A percentile compares a stretch with the other conserved stretches of the same genome.
phyloP scores from a whole-genome alignment of 2,113 vertebrate species.

The Pagrus major region DNA sequence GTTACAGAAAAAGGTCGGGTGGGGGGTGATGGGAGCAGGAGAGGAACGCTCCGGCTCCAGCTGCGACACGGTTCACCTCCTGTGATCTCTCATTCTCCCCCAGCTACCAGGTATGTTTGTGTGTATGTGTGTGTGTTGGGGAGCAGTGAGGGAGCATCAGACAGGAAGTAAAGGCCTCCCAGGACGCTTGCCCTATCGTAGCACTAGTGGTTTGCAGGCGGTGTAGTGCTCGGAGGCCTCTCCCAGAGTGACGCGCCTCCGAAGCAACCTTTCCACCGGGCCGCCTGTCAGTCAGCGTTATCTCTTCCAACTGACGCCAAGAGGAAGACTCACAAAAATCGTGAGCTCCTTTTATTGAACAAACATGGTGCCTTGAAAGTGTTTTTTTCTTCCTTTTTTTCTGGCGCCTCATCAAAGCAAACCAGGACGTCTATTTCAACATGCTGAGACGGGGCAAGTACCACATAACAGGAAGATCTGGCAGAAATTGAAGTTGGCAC shows the following conservation, averaged over 20 bases:
- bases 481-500: neutral
- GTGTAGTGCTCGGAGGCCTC: constrained; percentile 52
- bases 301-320: constrained; percentile 23
- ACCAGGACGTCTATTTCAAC: neutral
- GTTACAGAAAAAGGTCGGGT: constrained; percentile 51
- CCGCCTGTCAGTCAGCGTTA: constrained; percentile 68
- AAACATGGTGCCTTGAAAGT: neutral
- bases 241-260: constrained; percentile 60
- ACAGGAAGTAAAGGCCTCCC: constrained; percentile 53
- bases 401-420: neutral
- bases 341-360: neutral
- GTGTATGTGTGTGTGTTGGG: constrained; percentile 7
- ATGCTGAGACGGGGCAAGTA: neutral
- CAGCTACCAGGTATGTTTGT: constrained; percentile 25
- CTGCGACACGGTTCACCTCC: constrained; percentile 64
- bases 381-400: neutral
- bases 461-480: neutral
- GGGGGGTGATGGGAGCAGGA: neutral
- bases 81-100: constrained; percentile 48
- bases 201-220: constrained; percentile 41
- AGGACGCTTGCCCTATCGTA: constrained; percentile 45
- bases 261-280: constrained; percentile 57
- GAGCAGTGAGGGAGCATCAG: constrained; percentile 7
- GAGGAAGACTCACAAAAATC: constrained; percentile 17
- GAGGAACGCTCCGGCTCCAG: constrained; percentile 46